Base-by-base conservation (phyloP, 1,140 invertebrate species). In the Colletes latitarsis region DNA sequence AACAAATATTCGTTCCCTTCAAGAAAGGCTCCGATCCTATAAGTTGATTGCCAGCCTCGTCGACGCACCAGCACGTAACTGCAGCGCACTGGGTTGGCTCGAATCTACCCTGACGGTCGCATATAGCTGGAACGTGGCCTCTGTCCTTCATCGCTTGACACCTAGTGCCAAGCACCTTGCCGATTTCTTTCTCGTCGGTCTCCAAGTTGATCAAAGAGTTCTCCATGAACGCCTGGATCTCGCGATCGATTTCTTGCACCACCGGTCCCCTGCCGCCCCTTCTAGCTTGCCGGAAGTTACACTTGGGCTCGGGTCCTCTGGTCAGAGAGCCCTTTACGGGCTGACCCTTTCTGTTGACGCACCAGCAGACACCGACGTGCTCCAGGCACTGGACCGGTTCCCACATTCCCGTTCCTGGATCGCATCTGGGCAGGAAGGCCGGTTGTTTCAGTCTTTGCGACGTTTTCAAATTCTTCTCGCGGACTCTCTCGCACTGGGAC, bases 321-420 rank as follows among this genome's bases (percentile, higher is more conserved):
- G 96, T 96, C 43, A 97, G 89, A 0, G 96, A 96, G 1, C 96
- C 97, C 90, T 97, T 97, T 0, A 97, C 91, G 0, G 96, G 96
- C 81, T 97, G 96, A 1, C 97, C 97, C 83, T 96, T 95, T 15
- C 95, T 95, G 80, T 96, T 96, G 0, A 97, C 97, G 90, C 97
- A 98, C 97, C 97, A 98, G 89, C 97, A 98, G 0, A 98, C 96
- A 6, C 95, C 95, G 78, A 97, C 95, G 85, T 96, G 96, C 67
- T 96, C 95, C 88, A 98, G 94, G 91, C 97, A 98, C 90, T 98
- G 97, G 4, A 97, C 95, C 0, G 96, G 92, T 82, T 97, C 95
- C 97, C 97, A 98, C 60, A 94, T 95, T 0, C 97, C 97, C 4
- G 93, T 95, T 49, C 94, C 93, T 14, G 94, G 92, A 88, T 97